Base-by-base conservation (phyloP, 2,113 vertebrate genomes). In the Bufo gargarizans region DNA sequence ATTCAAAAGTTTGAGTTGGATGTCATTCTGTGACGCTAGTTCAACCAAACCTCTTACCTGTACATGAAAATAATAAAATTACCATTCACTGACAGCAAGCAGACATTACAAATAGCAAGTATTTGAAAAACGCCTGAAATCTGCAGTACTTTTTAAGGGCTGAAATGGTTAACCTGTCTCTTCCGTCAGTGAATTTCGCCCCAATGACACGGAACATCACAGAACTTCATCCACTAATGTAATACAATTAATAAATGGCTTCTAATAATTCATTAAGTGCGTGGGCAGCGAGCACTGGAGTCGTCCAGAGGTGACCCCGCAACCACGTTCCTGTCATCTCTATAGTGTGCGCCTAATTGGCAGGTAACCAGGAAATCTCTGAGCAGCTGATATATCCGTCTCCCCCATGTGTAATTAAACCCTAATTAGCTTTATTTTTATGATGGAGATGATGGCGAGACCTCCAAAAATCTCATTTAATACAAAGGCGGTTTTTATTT, bases 231-330 rank as follows among this genome's bases (percentile, higher is more conserved):
- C 9, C 49, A 77, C 19, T 77, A 53, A 53, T 77, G 76, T 77
- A 77, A 77, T 50, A 53, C 47, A 53, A 77, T 77, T 77, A 77
- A 77, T 77, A 77, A 77, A 77, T 77, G 76, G 76, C 4, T n/a
- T 50, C 47, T 77, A 77, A 53, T 50, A 77, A 53, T 53, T 77
- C 76, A 77, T 77, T 50, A 77, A 50, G 11, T 53, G 49, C 49
- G 49, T 77, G 76, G 49, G 76, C 17, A 19, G 47, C 49, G 74
- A 53, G 76, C 47, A 11, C 17, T 10, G 49, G 20, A 77, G 49
- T n/a, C 71, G 69, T 74, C 71, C 47, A 77, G 76, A 20, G 76
- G 47, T 50, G 76, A 77, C 76, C 76, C 76, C 76, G 12, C 76
- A 50, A 53, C 17, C 19, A 9, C 19, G 19, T 53, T 53, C 47